A percentile compares a stretch with the other conserved stretches of the same genome.
Evolutionary conservation across 2,797 vertebrate species (phyloP).

Genomic region (Etheostoma nigrum): DNA sequence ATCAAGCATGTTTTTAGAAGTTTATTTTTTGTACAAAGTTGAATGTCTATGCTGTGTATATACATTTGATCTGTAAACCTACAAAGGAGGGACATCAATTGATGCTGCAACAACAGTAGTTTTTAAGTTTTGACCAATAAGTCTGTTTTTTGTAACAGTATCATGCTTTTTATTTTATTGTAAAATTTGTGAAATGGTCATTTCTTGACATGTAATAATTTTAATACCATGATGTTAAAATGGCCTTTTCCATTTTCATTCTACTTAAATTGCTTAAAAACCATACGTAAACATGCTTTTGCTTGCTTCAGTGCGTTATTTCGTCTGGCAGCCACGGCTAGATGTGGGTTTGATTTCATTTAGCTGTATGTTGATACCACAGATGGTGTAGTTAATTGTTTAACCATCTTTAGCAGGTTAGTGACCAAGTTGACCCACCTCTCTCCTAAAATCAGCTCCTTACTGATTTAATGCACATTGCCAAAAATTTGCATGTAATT

Average conservation of each 20-base stretch:
- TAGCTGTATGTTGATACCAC: neutral
- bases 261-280: conserved; percentile 43
- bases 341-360: neutral
- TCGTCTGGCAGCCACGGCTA: neutral
- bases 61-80: conserved; percentile 44
- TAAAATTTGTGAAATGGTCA: conserved; percentile 55
- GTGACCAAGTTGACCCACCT: neutral
- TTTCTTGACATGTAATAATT: conserved; percentile 41
- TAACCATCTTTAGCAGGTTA: neutral
- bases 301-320: conserved; percentile 33
- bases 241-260: conserved; percentile 50
- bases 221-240: conserved; percentile 36
- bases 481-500: neutral
- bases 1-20: conserved; percentile 26
- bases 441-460: neutral
- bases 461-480: neutral
- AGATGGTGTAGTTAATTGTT: neutral
- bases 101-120: conserved; percentile 12
- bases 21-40: conserved; percentile 46
- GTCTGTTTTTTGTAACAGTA: conserved; percentile 49
- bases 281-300: conserved; percentile 42
- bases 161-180: conserved; percentile 51
- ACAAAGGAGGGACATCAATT: conserved; percentile 7
- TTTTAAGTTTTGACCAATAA: conserved; percentile 25
- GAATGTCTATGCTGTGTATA: conserved; percentile 43